Conservation (phyloP, 2,888 invertebrate genomes). For the Antheraea yamamai region DNA sequence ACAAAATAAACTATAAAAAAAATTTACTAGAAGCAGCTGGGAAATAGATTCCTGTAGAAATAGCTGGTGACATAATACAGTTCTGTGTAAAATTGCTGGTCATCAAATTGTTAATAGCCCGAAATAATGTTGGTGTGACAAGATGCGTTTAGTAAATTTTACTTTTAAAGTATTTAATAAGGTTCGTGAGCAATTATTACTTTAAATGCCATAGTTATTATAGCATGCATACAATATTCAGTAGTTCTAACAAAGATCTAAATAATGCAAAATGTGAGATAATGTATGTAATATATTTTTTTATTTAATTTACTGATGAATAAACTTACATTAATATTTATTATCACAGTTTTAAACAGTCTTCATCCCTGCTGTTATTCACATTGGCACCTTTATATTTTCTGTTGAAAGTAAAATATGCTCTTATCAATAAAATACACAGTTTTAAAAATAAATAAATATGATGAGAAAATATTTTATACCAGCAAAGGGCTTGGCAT, state of each 20-base stretch:
- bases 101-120: neutral
- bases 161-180: no score
- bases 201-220: neutral
- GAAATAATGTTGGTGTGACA: neutral
- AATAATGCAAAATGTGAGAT: neutral
- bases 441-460: neutral
- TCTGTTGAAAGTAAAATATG: neutral
- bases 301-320: neutral
- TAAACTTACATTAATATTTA: conserved; percentile 2
- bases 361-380: neutral
- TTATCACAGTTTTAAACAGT: neutral
- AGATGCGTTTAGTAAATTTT: no score
- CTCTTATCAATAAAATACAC: neutral
- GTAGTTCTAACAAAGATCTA: neutral
- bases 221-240: neutral
- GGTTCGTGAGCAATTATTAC: neutral
- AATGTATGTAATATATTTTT: neutral
- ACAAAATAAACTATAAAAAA: no score
- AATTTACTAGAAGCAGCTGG: no score
- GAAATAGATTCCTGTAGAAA: no score
- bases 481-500: no score
- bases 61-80: no score
- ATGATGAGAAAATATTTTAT: no score
- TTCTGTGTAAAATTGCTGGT: no score
- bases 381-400: neutral